These are phyloP conservation scores for Holocentrus rufus DNA, from an alignment of 2,797 vertebrate species.

Conservation along the genomic window DNA sequence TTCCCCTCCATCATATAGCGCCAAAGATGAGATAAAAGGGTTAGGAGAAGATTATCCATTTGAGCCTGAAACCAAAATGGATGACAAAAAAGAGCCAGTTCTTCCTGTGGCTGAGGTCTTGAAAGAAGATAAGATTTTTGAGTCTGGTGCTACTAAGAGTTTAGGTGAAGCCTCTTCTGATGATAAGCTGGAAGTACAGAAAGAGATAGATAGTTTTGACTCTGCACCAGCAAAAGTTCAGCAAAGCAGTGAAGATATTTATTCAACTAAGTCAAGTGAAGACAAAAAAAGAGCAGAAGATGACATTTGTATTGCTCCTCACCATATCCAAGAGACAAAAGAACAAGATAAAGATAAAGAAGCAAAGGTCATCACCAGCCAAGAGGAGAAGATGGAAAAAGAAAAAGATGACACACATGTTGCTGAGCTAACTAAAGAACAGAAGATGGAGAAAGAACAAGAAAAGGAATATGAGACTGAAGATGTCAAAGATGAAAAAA, in stretches of 20 bases:
- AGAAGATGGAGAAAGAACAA: constrained; percentile 80
- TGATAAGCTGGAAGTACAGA: constrained; percentile 30
- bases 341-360: constrained; percentile 35
- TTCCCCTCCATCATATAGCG: background rate
- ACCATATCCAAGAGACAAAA: constrained; percentile 38
- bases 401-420: constrained; percentile 78
- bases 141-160: constrained; percentile 16
- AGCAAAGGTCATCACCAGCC: constrained; percentile 18
- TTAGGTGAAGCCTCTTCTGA: constrained; percentile 30
- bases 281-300: constrained; percentile 36
- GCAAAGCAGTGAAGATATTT: constrained; percentile 18
- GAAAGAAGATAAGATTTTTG: constrained; percentile 45
- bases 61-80: constrained; percentile 38
- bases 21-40: constrained; percentile 43
- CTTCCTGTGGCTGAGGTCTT: constrained; percentile 9
- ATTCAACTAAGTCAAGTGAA: constrained; percentile 13
- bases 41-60: constrained; percentile 28
- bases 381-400: constrained; percentile 68
- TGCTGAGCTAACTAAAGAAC: constrained; percentile 78
- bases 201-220: constrained; percentile 30
- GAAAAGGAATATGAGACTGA: constrained; percentile 75
- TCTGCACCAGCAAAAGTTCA: constrained; percentile 28
- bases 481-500: constrained; percentile 61
- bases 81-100: constrained; percentile 42
- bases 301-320: constrained; percentile 28